Evolutionary conservation across 1,140 invertebrate species (phyloP).

Genomic region (Stegodyphus mimosarum): DNA sequence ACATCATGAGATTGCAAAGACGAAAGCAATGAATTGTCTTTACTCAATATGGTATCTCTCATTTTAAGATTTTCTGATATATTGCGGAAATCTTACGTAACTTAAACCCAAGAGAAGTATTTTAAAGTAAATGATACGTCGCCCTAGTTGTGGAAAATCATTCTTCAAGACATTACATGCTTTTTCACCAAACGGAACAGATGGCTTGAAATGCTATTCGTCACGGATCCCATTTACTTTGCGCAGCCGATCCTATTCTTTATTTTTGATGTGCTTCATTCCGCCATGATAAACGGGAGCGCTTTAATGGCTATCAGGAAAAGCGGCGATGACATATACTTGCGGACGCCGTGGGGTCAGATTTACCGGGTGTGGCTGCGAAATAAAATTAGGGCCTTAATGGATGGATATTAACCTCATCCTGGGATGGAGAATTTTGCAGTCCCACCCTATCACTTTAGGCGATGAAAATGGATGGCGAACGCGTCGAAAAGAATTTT

Average conservation of each 20-base stretch:
- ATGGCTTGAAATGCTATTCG: neutral
- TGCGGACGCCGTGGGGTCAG: slow-evolving; percentile 7
- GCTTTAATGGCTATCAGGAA: too few relatives aligned
- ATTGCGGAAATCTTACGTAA: too few relatives aligned
- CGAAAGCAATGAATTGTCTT: too few relatives aligned
- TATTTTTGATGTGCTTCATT: neutral
- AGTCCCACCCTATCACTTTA: slow-evolving; percentile 47
- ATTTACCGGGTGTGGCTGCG: slow-evolving; percentile 42
- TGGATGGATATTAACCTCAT: slow-evolving; percentile 43
- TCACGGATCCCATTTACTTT: neutral
- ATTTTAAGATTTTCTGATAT: too few relatives aligned
- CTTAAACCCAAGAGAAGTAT: too few relatives aligned
- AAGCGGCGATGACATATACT: too few relatives aligned
- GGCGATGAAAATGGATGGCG: slow-evolving; percentile 51
- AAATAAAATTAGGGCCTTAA: slow-evolving; percentile 45
- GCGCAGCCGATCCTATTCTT: neutral
- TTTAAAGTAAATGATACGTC: too few relatives aligned
- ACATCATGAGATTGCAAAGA: too few relatives aligned
- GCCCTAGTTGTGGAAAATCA: too few relatives aligned
- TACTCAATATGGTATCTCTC: too few relatives aligned
- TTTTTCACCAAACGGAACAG: neutral
- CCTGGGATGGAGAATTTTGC: neutral
- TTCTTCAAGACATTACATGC: neutral
- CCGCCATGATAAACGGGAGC: slow-evolving; percentile 35
- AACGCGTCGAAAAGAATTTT: slow-evolving; percentile 13